Evolutionary conservation across 2,797 vertebrate species (phyloP).

Genomic region (Nannoperca australis): DNA sequence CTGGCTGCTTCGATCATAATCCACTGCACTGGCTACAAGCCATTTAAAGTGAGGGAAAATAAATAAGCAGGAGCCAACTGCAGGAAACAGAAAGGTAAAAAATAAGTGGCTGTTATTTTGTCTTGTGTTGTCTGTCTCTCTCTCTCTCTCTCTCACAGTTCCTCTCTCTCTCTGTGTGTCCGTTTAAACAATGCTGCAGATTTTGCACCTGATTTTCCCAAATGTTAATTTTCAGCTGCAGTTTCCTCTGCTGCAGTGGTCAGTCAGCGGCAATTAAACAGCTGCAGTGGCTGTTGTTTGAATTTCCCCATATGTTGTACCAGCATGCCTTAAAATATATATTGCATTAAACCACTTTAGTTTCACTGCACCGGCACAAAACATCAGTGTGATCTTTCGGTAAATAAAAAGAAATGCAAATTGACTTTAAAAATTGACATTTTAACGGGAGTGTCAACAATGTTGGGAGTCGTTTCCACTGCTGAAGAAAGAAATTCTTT

Average conservation of each 20-base stretch:
- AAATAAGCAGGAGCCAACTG: background rate
- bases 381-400: too few species aligned
- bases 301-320: background rate
- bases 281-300: background rate
- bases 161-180: background rate
- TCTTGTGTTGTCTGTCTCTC: background rate
- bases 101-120: background rate
- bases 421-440: background rate
- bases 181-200: constrained; percentile 1
- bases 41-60: background rate
- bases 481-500: background rate
- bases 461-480: background rate
- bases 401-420: background rate
- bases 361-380: background rate
- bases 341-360: background rate
- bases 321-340: background rate
- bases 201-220: constrained; percentile 9
- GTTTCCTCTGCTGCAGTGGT: constrained; percentile 21
- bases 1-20: background rate
- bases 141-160: background rate
- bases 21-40: background rate
- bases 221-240: background rate
- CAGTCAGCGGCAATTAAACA: background rate
- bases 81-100: background rate
- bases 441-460: background rate